These are phyloP conservation scores for Crypturellus undulatus DNA, from an alignment of 2,113 vertebrate genomes.

Conservation along the genomic window DNA sequence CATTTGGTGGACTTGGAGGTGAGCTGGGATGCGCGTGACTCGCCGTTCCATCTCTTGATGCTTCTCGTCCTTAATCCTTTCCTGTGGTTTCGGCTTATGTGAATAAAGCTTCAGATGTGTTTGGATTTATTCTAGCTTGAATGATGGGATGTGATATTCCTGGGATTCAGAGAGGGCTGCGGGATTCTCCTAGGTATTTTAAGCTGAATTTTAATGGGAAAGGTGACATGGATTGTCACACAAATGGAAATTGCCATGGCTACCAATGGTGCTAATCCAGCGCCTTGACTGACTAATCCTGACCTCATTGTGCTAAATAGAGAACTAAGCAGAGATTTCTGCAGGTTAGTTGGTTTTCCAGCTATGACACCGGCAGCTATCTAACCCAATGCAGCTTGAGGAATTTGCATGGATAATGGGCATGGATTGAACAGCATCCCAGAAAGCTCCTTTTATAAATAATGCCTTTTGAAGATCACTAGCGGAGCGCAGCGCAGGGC, in stretches of 20 bases:
- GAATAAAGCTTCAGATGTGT: constrained; percentile 37
- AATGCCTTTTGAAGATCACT: constrained; percentile 68
- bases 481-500: constrained; percentile 21
- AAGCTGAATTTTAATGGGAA: constrained; percentile 77
- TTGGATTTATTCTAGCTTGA: constrained; percentile 42
- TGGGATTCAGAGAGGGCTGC: constrained; percentile 68
- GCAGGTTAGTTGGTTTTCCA: constrained; percentile 62
- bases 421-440: constrained; percentile 48
- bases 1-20: neutral
- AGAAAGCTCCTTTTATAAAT: constrained; percentile 62
- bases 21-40: neutral
- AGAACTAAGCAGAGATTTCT: constrained; percentile 58
- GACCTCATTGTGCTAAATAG: constrained; percentile 68
- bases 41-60: neutral
- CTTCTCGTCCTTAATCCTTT: constrained; percentile 24
- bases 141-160: constrained; percentile 34
- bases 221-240: constrained; percentile 69
- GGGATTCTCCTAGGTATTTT: constrained; percentile 73
- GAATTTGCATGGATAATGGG: constrained; percentile 68
- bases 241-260: constrained; percentile 71
- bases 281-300: constrained; percentile 68
- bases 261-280: constrained; percentile 69
- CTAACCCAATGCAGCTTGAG: constrained; percentile 58
- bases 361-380: constrained; percentile 50
- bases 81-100: constrained; percentile 28